Evolutionary conservation across 1,140 invertebrate species (phyloP).

Genomic region (Calephelis nemesis): DNA sequence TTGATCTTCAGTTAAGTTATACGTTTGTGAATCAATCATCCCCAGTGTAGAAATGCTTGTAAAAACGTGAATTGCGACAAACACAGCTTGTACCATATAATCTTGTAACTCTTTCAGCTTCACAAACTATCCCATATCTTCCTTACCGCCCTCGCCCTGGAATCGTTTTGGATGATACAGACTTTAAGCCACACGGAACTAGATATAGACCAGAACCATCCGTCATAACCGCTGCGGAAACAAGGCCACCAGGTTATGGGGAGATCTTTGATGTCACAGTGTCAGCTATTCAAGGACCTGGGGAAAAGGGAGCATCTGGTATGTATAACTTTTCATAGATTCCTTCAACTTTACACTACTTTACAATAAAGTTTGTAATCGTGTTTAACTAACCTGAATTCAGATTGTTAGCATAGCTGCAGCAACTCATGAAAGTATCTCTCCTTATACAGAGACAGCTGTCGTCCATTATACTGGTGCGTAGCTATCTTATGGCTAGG

Average conservation of each 20-base stretch:
- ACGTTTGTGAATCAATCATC: no score
- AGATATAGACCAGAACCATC: constrained; percentile 49
- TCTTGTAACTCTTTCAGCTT: constrained; percentile 44
- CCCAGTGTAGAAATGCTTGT: no score
- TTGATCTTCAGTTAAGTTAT: no score
- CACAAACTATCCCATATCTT: constrained; percentile 45
- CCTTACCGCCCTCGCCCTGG: constrained; percentile 87
- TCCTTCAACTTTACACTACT: no score
- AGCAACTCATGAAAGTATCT: no score
- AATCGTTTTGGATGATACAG: constrained; percentile 89
- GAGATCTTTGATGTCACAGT: constrained; percentile 94
- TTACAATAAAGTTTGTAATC: no score
- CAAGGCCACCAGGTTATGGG: constrained; percentile 79
- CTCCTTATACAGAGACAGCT: no score
- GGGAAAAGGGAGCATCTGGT: constrained; percentile 70
- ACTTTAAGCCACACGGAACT: constrained; percentile 83
- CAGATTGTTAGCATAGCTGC: no score
- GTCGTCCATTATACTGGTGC: no score
- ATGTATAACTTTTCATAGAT: background rate
- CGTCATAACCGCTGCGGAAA: constrained; percentile 60
- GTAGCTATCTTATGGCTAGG: no score
- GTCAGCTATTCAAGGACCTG: constrained; percentile 91
- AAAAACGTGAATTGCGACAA: constrained; percentile 23
- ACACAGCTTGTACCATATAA: background rate
- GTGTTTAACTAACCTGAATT: no score